These are phyloP conservation scores for Drosophila sucinea DNA, from an alignment of 1,140 invertebrate genomes.

Conservation along the genomic window DNA sequence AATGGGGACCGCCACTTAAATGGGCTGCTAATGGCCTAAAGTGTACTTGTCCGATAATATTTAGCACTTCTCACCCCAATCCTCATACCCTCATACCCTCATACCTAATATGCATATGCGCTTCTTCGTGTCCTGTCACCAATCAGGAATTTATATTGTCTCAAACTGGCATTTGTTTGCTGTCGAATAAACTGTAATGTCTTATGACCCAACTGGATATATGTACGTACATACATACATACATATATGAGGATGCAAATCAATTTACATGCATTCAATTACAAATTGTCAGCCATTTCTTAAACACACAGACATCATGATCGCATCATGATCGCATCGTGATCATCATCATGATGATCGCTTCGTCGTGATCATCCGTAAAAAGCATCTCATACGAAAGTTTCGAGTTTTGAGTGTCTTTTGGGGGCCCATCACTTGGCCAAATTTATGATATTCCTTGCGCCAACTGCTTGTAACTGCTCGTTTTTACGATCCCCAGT, in stretches of 20 bases:
- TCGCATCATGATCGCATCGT: background rate
- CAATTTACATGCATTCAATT: slow-evolving; percentile 81
- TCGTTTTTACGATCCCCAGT: slow-evolving; percentile 31
- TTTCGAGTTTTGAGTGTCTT: slow-evolving; percentile 32
- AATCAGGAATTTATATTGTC: slow-evolving; percentile 53
- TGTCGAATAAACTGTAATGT: slow-evolving; percentile 36
- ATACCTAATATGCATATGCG: background rate
- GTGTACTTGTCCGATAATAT: slow-evolving; percentile 81
- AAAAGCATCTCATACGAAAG: slow-evolving; percentile 19
- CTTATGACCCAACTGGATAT: slow-evolving; percentile 25
- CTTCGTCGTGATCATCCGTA: background rate
- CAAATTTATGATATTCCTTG: slow-evolving; percentile 44
- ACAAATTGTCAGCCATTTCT: slow-evolving; percentile 75
- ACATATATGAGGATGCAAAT: slow-evolving; percentile 52
- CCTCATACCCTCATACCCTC: background rate
- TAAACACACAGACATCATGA: background rate
- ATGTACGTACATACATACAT: background rate
- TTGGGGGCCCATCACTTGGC: slow-evolving; percentile 43
- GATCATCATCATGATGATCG: background rate
- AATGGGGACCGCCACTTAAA: slow-evolving; percentile 52
- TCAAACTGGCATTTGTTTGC: slow-evolving; percentile 50
- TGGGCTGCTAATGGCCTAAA: slow-evolving; percentile 81
- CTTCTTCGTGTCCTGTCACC: slow-evolving; percentile 11
- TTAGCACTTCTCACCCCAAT: slow-evolving; percentile 64
- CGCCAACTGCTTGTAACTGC: slow-evolving; percentile 62